These are phyloP conservation scores for Syngnathus rostellatus DNA, from an alignment of 2,797 vertebrate species.

Conservation along the genomic window DNA sequence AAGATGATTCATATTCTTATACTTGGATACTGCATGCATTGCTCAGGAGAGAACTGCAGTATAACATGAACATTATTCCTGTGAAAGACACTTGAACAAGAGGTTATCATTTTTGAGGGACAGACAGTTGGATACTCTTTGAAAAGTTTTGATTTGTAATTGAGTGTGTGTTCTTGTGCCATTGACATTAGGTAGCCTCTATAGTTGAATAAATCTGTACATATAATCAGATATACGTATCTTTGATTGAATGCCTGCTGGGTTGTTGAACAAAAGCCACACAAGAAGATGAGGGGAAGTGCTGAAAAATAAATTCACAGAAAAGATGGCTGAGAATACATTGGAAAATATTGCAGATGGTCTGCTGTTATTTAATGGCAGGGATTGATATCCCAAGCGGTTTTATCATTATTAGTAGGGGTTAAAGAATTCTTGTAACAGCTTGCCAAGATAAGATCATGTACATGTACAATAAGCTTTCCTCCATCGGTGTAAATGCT, in stretches of 20 bases:
- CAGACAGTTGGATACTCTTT: too few species aligned
- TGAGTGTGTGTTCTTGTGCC: neutral
- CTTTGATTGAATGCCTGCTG: neutral
- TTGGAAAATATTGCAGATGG: too few species aligned
- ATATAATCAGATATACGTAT: neutral
- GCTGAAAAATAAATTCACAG: neutral
- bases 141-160: neutral
- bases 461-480: too few species aligned
- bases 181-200: neutral
- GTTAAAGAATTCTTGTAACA: too few species aligned
- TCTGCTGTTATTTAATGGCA: too few species aligned
- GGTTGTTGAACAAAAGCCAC: neutral
- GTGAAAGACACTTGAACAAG: neutral
- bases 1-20: too few species aligned
- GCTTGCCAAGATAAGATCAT: too few species aligned
- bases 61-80: neutral
- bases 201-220: neutral
- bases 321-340: neutral
- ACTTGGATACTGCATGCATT: too few species aligned
- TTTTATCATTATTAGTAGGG: too few species aligned
- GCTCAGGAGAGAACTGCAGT: too few species aligned
- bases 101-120: neutral
- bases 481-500: too few species aligned
- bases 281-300: neutral
- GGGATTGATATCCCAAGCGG: too few species aligned